A percentile compares a stretch with the other conserved stretches of the same genome.
phyloP scores from a whole-genome alignment of 2,888 invertebrate species.

The Gymnosoma rotundatum region DNA sequence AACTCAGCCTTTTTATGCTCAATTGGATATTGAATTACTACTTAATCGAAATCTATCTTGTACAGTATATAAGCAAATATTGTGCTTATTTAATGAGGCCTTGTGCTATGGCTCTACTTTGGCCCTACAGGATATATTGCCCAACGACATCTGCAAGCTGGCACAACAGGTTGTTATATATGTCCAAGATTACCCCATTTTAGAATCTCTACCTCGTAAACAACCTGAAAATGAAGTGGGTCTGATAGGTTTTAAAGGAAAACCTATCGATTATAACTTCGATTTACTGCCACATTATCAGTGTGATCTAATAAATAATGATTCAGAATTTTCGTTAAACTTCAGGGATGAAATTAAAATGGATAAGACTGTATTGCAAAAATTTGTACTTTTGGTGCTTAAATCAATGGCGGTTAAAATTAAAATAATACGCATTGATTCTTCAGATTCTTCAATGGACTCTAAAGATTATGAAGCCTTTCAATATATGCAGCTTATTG shows the following conservation, averaged over 20 bases:
- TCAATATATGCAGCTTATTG: conserved; percentile 94
- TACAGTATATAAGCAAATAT: conserved; percentile 91
- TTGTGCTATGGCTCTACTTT: conserved; percentile 95
- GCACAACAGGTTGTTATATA: conserved; percentile 93
- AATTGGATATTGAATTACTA: conserved; percentile 90
- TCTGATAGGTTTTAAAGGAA: conserved; percentile 79
- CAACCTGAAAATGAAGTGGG: conserved; percentile 80
- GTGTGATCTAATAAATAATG: conserved; percentile 8
- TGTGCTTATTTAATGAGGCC: conserved; percentile 94
- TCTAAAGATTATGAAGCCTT: conserved; percentile 94
- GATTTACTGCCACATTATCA: conserved; percentile 66
- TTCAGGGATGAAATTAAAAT: conserved; percentile 80
- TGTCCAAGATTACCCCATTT: conserved; percentile 91
- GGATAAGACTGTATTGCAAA: conserved; percentile 91
- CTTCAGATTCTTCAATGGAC: conserved; percentile 92
- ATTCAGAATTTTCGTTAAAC: conserved; percentile 47
- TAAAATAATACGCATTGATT: conserved; percentile 93
- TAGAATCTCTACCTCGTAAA: conserved; percentile 81
- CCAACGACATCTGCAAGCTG: conserved; percentile 93
- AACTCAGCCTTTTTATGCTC: conserved; percentile 93
- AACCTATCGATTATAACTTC: conserved; percentile 74
- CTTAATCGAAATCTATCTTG: conserved; percentile 88
- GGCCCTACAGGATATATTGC: conserved; percentile 92
- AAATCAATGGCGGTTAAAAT: conserved; percentile 95
- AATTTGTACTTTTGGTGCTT: conserved; percentile 92